A percentile compares a stretch with the other conserved stretches of the same genome.
Evolutionary conservation across 1,140 invertebrate species (phyloP).

Genomic region (Brachionus asplanchnoidis): DNA sequence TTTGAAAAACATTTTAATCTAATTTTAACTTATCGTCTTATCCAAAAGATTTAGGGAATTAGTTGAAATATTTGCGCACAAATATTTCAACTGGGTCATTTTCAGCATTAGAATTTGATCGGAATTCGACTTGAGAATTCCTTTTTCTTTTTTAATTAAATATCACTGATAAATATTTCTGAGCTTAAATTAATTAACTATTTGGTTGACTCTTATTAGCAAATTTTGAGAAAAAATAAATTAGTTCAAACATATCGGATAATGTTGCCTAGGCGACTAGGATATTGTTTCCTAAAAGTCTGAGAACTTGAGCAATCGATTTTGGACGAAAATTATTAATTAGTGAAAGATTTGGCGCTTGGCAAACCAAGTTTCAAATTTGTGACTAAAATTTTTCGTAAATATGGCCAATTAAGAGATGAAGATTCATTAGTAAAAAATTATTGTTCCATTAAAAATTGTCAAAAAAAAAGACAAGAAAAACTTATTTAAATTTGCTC

Average conservation of each 20-base stretch:
- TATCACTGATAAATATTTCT: not conserved
- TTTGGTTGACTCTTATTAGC: not conserved
- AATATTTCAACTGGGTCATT: not conserved
- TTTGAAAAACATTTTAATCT: not conserved
- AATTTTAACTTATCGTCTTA: not conserved
- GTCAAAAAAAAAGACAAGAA: not conserved
- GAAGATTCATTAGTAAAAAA: not conserved
- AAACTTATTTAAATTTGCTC: not conserved
- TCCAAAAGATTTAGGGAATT: not conserved
- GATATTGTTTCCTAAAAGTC: not conserved
- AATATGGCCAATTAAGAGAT: not conserved
- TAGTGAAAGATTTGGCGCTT: not conserved
- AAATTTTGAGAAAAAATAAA: not conserved
- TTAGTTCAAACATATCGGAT: not conserved
- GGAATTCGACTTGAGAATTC: not conserved
- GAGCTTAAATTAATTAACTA: not conserved
- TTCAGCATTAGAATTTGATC: not conserved
- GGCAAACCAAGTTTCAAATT: not conserved
- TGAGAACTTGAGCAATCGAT: not conserved
- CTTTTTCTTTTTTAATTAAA: not conserved
- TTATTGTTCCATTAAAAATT: not conserved
- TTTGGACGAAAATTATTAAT: not conserved
- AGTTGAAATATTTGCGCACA: not conserved
- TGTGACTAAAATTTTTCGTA: not conserved
- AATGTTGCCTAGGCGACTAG: not conserved